Evolutionary conservation across 2,113 vertebrate genomes (phyloP).

Genomic region (Phylloscopus trochiloides): DNA sequence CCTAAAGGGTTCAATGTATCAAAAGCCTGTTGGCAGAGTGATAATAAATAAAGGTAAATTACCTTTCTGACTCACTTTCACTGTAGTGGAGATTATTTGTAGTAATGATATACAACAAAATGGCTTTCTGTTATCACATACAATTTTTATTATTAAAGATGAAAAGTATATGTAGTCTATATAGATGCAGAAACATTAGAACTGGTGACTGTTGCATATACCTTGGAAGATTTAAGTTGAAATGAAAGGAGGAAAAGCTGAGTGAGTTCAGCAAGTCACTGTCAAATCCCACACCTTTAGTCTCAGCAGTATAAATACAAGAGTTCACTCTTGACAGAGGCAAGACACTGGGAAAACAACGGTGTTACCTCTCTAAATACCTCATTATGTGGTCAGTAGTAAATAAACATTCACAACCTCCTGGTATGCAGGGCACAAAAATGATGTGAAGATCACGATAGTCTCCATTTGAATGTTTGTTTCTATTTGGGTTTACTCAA

Average conservation of each 20-base stretch:
- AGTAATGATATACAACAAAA: not conserved
- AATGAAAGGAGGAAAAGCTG: not conserved
- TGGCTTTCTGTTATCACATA: not conserved
- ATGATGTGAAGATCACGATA: not conserved
- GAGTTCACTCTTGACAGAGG: not conserved
- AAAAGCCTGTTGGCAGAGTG: not conserved
- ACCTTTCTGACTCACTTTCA: not conserved
- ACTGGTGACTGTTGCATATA: not conserved
- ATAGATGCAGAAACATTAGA: not conserved
- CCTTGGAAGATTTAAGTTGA: not conserved
- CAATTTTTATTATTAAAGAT: not conserved
- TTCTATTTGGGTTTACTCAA: not conserved
- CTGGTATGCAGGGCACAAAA: not conserved
- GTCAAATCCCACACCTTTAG: not conserved
- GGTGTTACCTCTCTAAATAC: not conserved
- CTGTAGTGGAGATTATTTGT: not conserved
- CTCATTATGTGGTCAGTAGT: not conserved
- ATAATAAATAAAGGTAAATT: conserved; percentile 27
- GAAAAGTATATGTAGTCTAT: not conserved
- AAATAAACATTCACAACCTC: not conserved
- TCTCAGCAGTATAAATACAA: not conserved
- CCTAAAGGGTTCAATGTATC: not conserved
- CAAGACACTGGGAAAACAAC: not conserved
- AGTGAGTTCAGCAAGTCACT: not conserved
- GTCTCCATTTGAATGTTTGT: not conserved